A percentile compares a stretch with the other conserved stretches of the same genome.
phyloP scores from a whole-genome alignment of 2,888 invertebrate species.

The Isotomurus palustris region DNA sequence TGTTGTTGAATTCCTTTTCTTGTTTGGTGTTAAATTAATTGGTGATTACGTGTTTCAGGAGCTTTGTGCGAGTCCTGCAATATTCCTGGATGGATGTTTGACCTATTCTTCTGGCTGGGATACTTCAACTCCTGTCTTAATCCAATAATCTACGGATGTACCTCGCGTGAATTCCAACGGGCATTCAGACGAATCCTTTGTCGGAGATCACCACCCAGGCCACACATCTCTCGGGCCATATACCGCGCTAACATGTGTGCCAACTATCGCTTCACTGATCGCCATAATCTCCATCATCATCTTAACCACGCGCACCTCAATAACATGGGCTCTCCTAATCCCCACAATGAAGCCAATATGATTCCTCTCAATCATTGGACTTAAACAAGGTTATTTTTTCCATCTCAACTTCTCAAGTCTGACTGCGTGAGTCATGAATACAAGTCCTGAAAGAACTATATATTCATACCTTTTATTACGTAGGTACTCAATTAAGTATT shows the following conservation, averaged over 20 bases:
- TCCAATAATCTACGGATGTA: slow-evolving; percentile 61
- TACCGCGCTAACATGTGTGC: slow-evolving; percentile 37
- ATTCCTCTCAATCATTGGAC: slow-evolving; percentile 36
- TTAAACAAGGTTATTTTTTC: slow-evolving; percentile 14
- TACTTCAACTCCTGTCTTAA: slow-evolving; percentile 65
- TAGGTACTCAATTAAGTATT: not conserved
- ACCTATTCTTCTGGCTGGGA: slow-evolving; percentile 64
- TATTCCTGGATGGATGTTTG: slow-evolving; percentile 55
- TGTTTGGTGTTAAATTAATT: not conserved
- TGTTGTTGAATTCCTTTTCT: not conserved
- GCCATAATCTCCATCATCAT: slow-evolving; percentile 33
- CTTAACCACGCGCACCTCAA: slow-evolving; percentile 12
- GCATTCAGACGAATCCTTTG: slow-evolving; percentile 54
- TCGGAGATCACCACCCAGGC: slow-evolving; percentile 47
- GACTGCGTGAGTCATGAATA: not conserved
- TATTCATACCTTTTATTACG: not conserved
- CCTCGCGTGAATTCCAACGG: slow-evolving; percentile 55
- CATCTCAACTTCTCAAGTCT: not conserved
- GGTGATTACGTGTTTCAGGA: slow-evolving; percentile 47
- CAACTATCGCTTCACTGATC: slow-evolving; percentile 34
- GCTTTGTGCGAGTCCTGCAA: slow-evolving; percentile 55
- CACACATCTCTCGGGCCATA: slow-evolving; percentile 43
- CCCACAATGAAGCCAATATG: too few species aligned
- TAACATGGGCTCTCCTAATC: slow-evolving; percentile 4
- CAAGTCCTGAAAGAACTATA: too few species aligned